Evolutionary conservation across 1,140 invertebrate species (phyloP).

Genomic region (Panagrolaimus sp.): DNA sequence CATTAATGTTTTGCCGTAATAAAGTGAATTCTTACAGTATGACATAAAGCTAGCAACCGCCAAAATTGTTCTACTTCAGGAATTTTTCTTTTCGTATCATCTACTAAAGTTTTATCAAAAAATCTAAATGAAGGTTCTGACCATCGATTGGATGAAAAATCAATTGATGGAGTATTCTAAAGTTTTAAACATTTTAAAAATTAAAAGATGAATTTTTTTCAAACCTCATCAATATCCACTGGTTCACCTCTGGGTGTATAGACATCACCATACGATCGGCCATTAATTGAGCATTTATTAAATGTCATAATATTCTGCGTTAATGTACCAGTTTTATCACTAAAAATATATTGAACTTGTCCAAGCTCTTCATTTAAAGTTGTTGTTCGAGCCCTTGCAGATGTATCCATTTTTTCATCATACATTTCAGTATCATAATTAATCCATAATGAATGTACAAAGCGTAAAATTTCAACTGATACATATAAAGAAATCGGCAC

Average conservation of each 20-base stretch:
- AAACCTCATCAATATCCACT: constrained; percentile 73
- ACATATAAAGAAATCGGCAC: constrained; percentile 99
- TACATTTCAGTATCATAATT: constrained; percentile 88
- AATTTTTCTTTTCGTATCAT: constrained; percentile 70
- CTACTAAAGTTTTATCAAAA: constrained; percentile 78
- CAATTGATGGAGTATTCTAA: constrained; percentile 62
- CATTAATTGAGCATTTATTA: constrained; percentile 93
- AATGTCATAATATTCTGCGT: constrained; percentile 99
- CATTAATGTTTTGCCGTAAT: too few relatives aligned
- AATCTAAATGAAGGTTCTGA: constrained; percentile 86
- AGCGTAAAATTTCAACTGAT: constrained; percentile 84
- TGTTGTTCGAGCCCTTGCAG: constrained; percentile 90
- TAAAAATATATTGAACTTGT: constrained; percentile 94
- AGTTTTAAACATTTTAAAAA: not conserved
- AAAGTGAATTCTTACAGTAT: constrained; percentile 66
- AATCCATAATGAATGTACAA: constrained; percentile 89
- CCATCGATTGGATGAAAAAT: constrained; percentile 87
- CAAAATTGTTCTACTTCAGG: constrained; percentile 62
- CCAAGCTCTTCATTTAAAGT: constrained; percentile 96
- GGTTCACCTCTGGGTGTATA: constrained; percentile 78
- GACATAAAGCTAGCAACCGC: constrained; percentile 75
- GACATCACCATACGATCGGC: constrained; percentile 82
- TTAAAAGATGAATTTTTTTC: too few relatives aligned
- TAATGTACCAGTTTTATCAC: constrained; percentile 96
- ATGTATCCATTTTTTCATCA: constrained; percentile 81